Evolutionary conservation across 1,140 invertebrate genomes (phyloP), one percentile per base, ranked within the genome.

Genomic region (Chrysomallon squamiferum): DNA sequence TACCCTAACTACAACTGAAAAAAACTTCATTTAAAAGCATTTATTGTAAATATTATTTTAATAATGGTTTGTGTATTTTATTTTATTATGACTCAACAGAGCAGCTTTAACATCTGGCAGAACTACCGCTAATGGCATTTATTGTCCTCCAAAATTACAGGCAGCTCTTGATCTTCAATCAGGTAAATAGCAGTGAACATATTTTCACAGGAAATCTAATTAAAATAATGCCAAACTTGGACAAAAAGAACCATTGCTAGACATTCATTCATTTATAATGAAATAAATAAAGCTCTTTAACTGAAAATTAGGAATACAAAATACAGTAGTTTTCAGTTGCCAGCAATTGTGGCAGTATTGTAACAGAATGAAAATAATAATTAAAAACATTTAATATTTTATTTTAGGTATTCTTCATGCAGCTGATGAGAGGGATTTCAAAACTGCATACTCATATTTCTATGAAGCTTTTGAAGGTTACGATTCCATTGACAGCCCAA

Each of bases 391-490:
- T n/a, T n/a, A n/a, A n/a, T 58, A 32, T 49, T 13, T 54, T 54
- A 38, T 74, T 79, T 30, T 71, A 88, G 87, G 96, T 62, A 98
- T 99, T 72, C 86, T 99, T 22, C 98, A 99, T 88, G 97, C 98
- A 43, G 97, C 97, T 33, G 98, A 99, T 86, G 98, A 99, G 85
- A 91, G 93, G 80, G 98, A 99, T 82, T 99, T 99, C 84, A 99
- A 99, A 89, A 99, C 97, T 73, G 98, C 97, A 41, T 99, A 97
- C 86, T 99, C 97, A 43, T 99, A 99, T 84, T 99, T 99, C 84
- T 99, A 99, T 87, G 98, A 99, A 89, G 97, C 97, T 41, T 99
- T 99, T 87, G 98, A 99, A 89, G 96, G 96, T 68, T 99, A 97
- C 86, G 96, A 99, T 85, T 96, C 95, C 72, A 93, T 97, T 20